These are phyloP conservation scores for Natator depressus DNA, from an alignment of 2,113 vertebrate species.

Conservation along the genomic window DNA sequence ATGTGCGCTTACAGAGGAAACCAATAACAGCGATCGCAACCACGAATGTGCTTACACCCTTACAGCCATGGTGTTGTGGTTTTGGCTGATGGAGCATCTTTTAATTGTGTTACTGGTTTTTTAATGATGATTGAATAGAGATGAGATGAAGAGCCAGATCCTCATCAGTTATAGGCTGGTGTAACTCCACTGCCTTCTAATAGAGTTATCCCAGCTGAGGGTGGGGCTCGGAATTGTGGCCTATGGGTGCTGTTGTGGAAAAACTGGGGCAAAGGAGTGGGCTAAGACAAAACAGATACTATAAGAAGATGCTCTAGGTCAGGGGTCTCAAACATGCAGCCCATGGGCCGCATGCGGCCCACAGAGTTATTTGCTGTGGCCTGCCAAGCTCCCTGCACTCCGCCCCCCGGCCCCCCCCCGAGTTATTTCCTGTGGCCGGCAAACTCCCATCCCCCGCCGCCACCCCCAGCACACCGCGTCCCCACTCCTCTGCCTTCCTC, in stretches of 20 bases:
- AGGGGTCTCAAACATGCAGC: no score
- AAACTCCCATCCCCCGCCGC: no score
- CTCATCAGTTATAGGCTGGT: neutral
- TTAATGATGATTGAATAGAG: neutral
- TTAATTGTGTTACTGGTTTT: neutral
- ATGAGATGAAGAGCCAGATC: neutral
- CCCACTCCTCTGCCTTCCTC: no score
- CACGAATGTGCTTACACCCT: neutral
- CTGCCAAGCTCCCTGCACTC: no score
- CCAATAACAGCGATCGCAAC: neutral
- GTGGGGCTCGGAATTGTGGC: neutral
- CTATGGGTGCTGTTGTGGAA: neutral
- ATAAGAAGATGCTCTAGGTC: neutral
- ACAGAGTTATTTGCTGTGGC: no score
- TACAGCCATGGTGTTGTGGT: neutral
- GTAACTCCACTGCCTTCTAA: neutral
- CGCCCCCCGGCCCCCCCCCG: no score
- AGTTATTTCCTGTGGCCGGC: no score
- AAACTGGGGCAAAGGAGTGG: neutral
- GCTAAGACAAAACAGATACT: neutral
- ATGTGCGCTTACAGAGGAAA: neutral
- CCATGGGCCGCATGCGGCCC: no score
- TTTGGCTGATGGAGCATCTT: neutral
- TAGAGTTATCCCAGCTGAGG: neutral
- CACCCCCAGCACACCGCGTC: no score